These are phyloP conservation scores for Branchinecta lindahli DNA, from an alignment of 1,140 invertebrate species.

Conservation along the genomic window DNA sequence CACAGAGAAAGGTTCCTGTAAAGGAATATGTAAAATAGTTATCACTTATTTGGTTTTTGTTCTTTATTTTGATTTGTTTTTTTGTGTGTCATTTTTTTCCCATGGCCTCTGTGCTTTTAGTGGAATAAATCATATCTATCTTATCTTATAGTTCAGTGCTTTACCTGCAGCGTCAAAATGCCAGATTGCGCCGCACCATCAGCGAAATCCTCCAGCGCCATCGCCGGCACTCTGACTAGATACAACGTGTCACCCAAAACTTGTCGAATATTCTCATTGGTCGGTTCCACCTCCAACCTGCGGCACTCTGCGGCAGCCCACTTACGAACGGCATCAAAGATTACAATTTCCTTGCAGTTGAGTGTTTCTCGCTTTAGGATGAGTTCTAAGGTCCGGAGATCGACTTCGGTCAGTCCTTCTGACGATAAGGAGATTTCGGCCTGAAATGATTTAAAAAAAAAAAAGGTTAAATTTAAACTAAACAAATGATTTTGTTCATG, in stretches of 20 bases:
- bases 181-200: conserved; percentile 75
- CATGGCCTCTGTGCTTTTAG: too few species aligned
- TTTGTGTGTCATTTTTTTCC: too few species aligned
- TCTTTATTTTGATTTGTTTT: too few species aligned
- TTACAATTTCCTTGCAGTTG: conserved; percentile 19
- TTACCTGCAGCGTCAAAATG: conserved; percentile 65
- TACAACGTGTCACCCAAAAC: conserved; percentile 62
- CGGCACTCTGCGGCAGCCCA: conserved; percentile 75
- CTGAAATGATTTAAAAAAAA: conserved; percentile 34
- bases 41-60: too few species aligned
- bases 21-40: too few species aligned
- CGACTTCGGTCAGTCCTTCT: conserved; percentile 84
- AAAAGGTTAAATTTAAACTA: too few species aligned
- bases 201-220: conserved; percentile 77
- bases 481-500: too few species aligned
- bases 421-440: conserved; percentile 81
- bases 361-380: conserved; percentile 73
- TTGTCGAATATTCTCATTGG: conserved; percentile 45
- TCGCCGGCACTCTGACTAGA: conserved; percentile 72
- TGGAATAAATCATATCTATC: too few species aligned
- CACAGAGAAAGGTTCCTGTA: too few species aligned
- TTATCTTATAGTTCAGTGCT: conserved; percentile 31
- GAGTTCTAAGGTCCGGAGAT: conserved; percentile 69
- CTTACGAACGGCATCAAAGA: conserved; percentile 39
- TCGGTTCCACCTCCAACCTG: conserved; percentile 50